A percentile compares a stretch with the other conserved stretches of the same genome.
Conservation (phyloP, 2,113 vertebrate species). For the Zingel zingel region DNA sequence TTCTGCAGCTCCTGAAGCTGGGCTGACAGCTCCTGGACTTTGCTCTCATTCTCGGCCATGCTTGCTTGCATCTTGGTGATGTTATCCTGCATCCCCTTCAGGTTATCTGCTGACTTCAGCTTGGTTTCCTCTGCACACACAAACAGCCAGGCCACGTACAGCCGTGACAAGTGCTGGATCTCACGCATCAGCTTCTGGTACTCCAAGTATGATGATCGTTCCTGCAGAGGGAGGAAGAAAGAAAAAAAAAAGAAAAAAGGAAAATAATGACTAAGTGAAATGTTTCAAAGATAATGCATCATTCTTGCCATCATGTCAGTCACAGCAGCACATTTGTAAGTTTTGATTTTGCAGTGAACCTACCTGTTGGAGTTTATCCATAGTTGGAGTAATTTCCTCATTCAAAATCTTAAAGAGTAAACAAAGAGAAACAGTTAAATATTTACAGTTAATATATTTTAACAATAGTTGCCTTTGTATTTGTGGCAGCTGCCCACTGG, state of each 20-base stretch:
- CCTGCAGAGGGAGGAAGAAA: conserved; percentile 78
- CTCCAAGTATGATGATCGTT: conserved; percentile 91
- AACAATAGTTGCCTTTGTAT: not conserved
- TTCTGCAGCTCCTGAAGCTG: conserved; percentile 90
- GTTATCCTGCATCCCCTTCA: conserved; percentile 88
- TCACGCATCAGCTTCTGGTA: conserved; percentile 91
- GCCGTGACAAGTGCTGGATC: conserved; percentile 89
- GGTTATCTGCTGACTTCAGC: conserved; percentile 80
- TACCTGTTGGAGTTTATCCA: conserved; percentile 95
- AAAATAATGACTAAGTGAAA: not conserved
- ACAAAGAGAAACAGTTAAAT: conserved; percentile 1
- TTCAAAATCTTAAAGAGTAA: conserved; percentile 86
- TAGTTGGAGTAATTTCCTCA: conserved; percentile 94
- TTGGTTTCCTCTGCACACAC: conserved; percentile 90
- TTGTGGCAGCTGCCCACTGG: not conserved
- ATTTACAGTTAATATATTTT: not conserved
- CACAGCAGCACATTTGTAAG: not conserved
- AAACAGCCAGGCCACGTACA: conserved; percentile 92
- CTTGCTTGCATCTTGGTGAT: conserved; percentile 83
- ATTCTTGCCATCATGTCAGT: not conserved
- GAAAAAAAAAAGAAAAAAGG: not conserved
- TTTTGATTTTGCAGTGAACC: not conserved
- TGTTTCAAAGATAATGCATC: no score
- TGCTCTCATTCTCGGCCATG: conserved; percentile 85
- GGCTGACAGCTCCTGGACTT: conserved; percentile 83